These are phyloP conservation scores for Brachystomella parvula DNA, from an alignment of 1,140 invertebrate genomes.

Conservation along the genomic window DNA sequence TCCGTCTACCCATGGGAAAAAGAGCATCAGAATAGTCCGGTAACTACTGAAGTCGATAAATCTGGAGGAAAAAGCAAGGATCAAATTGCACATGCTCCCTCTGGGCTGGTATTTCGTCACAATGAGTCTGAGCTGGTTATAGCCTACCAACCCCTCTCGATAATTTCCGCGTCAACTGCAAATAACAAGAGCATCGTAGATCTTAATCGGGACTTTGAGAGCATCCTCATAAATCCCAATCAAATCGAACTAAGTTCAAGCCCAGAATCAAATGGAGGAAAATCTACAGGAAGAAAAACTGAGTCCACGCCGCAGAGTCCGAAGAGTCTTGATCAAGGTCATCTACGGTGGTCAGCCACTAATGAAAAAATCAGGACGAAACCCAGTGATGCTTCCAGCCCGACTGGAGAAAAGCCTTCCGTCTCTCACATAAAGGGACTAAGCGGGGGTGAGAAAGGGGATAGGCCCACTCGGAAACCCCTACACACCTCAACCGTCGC, in stretches of 20 bases:
- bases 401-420: not conserved
- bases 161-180: not conserved
- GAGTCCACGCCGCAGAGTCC: too few species aligned
- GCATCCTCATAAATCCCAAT: conserved; percentile 13
- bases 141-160: not conserved
- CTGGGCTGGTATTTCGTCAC: not conserved
- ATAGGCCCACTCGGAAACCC: conserved; percentile 8
- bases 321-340: too few species aligned
- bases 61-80: not conserved
- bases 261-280: too few species aligned
- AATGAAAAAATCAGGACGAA: not conserved
- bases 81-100: not conserved
- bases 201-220: conserved; percentile 21
- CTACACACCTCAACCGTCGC: conserved; percentile 1
- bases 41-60: not conserved
- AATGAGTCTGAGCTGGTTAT: not conserved
- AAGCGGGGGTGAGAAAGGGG: not conserved
- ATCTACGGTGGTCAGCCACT: too few species aligned
- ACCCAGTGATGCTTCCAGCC: not conserved
- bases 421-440: not conserved
- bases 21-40: not conserved
- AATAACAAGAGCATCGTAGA: conserved; percentile 25
- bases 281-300: too few species aligned
- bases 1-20: conserved; percentile 35
- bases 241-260: conserved; percentile 10